Base-by-base conservation (phyloP, 2,888 invertebrate genomes). In the Nebria brevicollis region DNA sequence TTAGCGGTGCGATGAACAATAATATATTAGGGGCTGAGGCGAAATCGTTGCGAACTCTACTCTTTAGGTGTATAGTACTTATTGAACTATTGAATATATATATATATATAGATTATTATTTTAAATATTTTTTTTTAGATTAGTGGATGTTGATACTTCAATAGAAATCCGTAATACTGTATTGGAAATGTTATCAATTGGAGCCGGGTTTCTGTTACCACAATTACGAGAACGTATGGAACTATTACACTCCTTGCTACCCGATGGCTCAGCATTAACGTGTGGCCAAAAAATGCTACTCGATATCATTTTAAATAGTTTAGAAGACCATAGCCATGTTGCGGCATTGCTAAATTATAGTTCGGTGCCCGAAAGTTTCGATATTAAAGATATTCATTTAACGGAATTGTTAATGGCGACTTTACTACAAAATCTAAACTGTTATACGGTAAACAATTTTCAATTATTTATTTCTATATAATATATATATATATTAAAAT, bases 251-350 rank as follows among this genome's bases (percentile, higher is more conserved):
- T 89, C 91, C 5, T 89, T 93, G 83, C 87, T 93, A 43, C 91
- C 92, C 0, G 86, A 86, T 72, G 91, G 91, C 2, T 89, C 90
- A 15, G 88, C 89, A 68, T 88, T 93, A 8, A 90, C 92, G 8
- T 90, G 90, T 84, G 93, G 93, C 68, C 92, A 93, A 89, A 90
- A 91, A 85, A 90, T 93, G 90, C 89, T 93, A 82, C 87, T 93
- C 82, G 90, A 89, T 77, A 92, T 93, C 74, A 91, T 93, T 77
- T 87, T 93, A 82, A 91, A 90, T 43, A 93, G 92, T 86, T 88
- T 93, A 68, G 92, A 92, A 85, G 92, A 93, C 86, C 91, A 92
- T 83, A 89, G 89, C 43, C 92, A 92, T 84, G 90, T 93, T 11
- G 91, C 92, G 0, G 89, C 91, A 0, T 87, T 93, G 66, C 87